Conservation (phyloP, 2,888 invertebrate species). For the Drosophila imparisetae region DNA sequence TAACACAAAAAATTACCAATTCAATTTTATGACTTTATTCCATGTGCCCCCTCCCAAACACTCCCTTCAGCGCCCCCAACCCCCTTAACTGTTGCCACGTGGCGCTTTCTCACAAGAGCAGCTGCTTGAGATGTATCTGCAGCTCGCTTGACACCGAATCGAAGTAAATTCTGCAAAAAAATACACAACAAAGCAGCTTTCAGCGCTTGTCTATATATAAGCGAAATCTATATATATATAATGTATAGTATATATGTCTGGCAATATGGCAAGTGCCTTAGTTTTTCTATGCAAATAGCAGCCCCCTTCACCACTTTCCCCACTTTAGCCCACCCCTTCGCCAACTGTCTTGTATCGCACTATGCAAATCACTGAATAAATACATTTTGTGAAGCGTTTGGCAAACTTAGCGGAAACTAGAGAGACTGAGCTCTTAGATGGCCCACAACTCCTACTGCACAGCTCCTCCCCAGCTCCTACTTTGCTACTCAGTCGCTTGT, state of each 20-base stretch:
- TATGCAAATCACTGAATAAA: conserved; percentile 78
- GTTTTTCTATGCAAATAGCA: conserved; percentile 61
- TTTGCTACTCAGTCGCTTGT: conserved; percentile 36
- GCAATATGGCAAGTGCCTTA: conserved; percentile 44
- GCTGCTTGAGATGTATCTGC: conserved; percentile 50
- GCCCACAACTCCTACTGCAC: not conserved
- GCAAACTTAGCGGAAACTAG: conserved; percentile 35
- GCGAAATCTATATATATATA: conserved; percentile 15
- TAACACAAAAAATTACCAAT: conserved; percentile 82
- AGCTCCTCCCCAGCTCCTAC: not conserved
- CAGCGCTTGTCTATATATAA: conserved; percentile 13
- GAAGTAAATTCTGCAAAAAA: conserved; percentile 42
- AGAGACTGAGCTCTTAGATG: not conserved
- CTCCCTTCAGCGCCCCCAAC: not conserved
- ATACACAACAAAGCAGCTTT: conserved; percentile 22
- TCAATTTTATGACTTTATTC: conserved; percentile 82
- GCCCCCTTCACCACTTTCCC: not conserved
- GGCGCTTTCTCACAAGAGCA: conserved; percentile 58
- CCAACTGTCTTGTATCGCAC: conserved; percentile 44
- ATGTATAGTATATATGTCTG: conserved; percentile 15
- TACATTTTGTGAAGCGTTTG: conserved; percentile 66
- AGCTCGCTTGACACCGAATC: conserved; percentile 51
- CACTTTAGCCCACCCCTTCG: not conserved
- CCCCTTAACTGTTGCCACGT: conserved; percentile 50
- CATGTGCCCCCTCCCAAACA: not conserved